phyloP scores from a whole-genome alignment of 1,140 invertebrate species.

The Drosophila funebris region DNA sequence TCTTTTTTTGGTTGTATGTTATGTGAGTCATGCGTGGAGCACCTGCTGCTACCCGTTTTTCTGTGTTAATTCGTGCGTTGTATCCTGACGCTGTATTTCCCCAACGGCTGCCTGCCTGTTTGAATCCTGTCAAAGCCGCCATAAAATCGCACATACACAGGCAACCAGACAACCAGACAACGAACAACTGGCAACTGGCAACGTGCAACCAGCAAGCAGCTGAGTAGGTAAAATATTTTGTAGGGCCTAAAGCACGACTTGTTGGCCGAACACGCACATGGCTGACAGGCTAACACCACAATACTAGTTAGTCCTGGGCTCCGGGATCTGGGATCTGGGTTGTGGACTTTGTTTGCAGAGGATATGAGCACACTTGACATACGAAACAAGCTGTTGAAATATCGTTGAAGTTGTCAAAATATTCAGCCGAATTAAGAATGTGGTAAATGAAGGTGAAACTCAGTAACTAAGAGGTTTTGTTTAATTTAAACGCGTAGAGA shows the following conservation, averaged over 20 bases:
- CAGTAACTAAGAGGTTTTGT: not conserved
- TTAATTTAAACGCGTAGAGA: not conserved
- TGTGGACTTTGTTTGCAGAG: conserved; percentile 50
- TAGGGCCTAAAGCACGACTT: conserved; percentile 58
- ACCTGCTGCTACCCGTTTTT: conserved; percentile 60
- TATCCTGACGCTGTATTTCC: conserved; percentile 47
- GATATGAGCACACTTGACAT: conserved; percentile 61
- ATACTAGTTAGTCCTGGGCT: conserved; percentile 40
- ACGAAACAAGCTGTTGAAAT: conserved; percentile 56
- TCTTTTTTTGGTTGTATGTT: conserved; percentile 39
- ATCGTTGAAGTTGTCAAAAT: conserved; percentile 26
- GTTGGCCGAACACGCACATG: conserved; percentile 69
- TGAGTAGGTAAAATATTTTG: conserved; percentile 46
- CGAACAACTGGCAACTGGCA: conserved; percentile 8
- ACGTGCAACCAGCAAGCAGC: conserved; percentile 32
- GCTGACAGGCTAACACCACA: conserved; percentile 26
- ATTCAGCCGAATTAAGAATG: conserved; percentile 26
- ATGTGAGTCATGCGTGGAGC: conserved; percentile 68
- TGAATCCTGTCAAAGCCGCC: conserved; percentile 60
- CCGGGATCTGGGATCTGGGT: not conserved
- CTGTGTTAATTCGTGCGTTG: conserved; percentile 76
- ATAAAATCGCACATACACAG: conserved; percentile 20
- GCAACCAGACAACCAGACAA: not conserved
- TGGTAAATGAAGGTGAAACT: not conserved
- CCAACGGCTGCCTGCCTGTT: conserved; percentile 47